phyloP scores from a whole-genome alignment of 2,113 vertebrate genomes.

The Ciconia stormi region DNA sequence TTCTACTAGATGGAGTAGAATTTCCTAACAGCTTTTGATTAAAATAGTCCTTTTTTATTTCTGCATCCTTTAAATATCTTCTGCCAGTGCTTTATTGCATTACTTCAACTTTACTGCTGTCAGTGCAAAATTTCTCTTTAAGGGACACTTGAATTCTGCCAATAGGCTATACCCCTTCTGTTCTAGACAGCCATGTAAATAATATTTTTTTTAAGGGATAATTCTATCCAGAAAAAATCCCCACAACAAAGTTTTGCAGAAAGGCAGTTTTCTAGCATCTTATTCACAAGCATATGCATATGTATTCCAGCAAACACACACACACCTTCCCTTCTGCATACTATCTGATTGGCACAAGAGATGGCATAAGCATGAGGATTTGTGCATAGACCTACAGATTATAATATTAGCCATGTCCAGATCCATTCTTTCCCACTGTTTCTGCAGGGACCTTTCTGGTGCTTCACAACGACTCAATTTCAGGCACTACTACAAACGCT shows the following conservation, averaged over 20 bases:
- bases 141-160: neutral
- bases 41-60: neutral
- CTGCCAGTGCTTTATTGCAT: neutral
- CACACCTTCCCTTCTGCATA: neutral
- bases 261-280: neutral
- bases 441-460: neutral
- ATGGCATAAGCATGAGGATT: neutral
- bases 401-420: neutral
- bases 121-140: neutral
- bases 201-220: neutral
- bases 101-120: neutral
- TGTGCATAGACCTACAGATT: neutral
- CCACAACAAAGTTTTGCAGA: neutral
- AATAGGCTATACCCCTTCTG: neutral
- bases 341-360: neutral
- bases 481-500: neutral
- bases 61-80: neutral
- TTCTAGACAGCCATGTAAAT: neutral
- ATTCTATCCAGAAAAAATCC: neutral
- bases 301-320: neutral
- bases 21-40: conserved; percentile 33
- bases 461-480: neutral
- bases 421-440: neutral
- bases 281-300: neutral
- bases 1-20: neutral